phyloP scores from a whole-genome alignment of 2,888 invertebrate species.

The Heliconius sara region DNA sequence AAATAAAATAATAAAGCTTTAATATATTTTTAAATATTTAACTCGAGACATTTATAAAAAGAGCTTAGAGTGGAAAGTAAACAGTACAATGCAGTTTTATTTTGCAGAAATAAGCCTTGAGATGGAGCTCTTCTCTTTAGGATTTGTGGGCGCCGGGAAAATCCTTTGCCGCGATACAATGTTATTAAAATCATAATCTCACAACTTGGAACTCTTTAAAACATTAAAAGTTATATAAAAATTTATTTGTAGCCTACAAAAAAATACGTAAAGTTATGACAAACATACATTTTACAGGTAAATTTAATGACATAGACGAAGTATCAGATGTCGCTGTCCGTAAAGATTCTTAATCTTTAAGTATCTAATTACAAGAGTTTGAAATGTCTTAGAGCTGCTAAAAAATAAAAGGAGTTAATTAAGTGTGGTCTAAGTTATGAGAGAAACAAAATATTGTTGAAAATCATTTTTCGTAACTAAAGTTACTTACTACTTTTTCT shows the following conservation, averaged over 20 bases:
- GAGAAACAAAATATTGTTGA: conserved; percentile 1
- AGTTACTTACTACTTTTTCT: no score
- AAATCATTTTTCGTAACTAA: background rate
- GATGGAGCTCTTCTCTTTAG: conserved; percentile 15
- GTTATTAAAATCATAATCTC: conserved; percentile 26
- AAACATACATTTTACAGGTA: no score
- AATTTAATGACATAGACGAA: background rate
- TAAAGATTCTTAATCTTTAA: conserved; percentile 8
- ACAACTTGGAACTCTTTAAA: conserved; percentile 2
- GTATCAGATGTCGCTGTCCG: background rate
- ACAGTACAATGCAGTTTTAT: conserved; percentile 23
- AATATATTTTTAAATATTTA: background rate
- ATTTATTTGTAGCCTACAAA: no score
- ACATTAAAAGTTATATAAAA: conserved; percentile 6
- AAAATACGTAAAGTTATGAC: no score
- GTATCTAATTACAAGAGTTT: conserved; percentile 24
- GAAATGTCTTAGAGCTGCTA: conserved; percentile 33
- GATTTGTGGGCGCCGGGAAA: conserved; percentile 22
- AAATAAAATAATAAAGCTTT: no score
- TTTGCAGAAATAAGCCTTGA: conserved; percentile 26
- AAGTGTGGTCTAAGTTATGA: conserved; percentile 23
- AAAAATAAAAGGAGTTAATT: conserved; percentile 42
- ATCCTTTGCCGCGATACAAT: background rate
- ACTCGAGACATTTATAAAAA: background rate
- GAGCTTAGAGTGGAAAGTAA: conserved; percentile 4